Evolutionary conservation across 1,140 invertebrate genomes (phyloP).

Genomic region (Lordiphosa clarofinis): DNA sequence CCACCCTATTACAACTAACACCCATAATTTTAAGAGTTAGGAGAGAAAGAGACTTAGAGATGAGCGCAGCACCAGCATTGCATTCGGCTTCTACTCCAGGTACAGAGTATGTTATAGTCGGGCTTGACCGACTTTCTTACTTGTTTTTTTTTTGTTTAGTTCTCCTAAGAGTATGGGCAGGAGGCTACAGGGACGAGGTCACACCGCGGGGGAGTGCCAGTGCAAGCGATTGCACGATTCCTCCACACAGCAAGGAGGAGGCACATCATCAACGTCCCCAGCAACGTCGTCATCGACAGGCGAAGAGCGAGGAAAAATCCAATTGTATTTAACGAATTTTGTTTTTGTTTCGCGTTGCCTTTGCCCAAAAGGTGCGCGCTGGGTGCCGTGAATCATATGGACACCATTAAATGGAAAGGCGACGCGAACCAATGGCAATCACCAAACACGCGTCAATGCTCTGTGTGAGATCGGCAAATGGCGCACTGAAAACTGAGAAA

Average conservation of each 20-base stretch:
- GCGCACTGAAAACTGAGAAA: conserved; percentile 15
- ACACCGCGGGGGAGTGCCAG: conserved; percentile 68
- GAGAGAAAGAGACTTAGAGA: too few relatives aligned
- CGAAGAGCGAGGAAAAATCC: conserved; percentile 55
- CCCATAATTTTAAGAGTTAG: too few relatives aligned
- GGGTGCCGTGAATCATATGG: conserved; percentile 71
- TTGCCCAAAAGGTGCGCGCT: conserved; percentile 18
- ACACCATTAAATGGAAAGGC: conserved; percentile 75
- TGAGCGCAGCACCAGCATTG: too few relatives aligned
- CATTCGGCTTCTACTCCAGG: too few relatives aligned
- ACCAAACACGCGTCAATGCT: conserved; percentile 71
- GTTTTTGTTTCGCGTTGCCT: conserved; percentile 2
- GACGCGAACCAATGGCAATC: conserved; percentile 54
- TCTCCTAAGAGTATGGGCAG: conserved; percentile 24
- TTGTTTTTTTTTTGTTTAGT: conserved; percentile 51
- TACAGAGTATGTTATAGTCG: too few relatives aligned
- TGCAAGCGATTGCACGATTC: conserved; percentile 61
- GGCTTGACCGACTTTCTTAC: too few relatives aligned
- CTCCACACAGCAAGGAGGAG: conserved; percentile 44
- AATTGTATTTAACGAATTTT: conserved; percentile 78
- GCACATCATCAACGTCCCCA: conserved; percentile 72
- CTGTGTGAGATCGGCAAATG: conserved; percentile 56
- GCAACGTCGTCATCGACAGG: conserved; percentile 52
- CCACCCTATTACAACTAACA: too few relatives aligned
- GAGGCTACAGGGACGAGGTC: conserved; percentile 18